phyloP scores from a whole-genome alignment of 2,888 invertebrate species.

The Rhaphigaster nebulosa region DNA sequence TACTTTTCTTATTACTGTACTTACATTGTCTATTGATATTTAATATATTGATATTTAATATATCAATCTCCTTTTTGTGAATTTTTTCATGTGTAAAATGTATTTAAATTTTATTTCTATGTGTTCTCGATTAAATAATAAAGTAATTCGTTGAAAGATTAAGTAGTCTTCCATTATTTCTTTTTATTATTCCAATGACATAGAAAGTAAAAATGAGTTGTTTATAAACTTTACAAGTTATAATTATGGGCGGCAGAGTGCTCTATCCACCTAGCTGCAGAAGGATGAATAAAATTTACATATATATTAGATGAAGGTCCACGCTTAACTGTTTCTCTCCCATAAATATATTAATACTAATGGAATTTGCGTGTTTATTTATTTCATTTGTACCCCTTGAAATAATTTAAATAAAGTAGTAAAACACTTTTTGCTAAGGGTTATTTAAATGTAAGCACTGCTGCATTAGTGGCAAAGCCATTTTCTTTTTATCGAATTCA shows the following conservation, averaged over 20 bases:
- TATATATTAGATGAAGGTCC: constrained; percentile 12
- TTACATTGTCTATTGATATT: too few species aligned
- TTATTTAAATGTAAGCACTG: not conserved
- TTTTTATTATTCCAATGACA: not conserved
- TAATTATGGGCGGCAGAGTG: not conserved
- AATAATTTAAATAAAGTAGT: not conserved
- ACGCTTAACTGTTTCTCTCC: constrained; percentile 17
- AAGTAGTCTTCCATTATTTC: not conserved
- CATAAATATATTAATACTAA: constrained; percentile 43
- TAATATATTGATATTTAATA: too few species aligned
- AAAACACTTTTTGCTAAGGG: not conserved
- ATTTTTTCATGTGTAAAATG: too few species aligned
- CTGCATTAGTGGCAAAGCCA: not conserved
- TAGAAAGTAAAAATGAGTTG: not conserved
- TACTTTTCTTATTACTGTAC: too few species aligned
- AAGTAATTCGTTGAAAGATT: not conserved
- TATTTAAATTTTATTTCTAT: too few species aligned
- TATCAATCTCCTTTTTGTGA: too few species aligned
- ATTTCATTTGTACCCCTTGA: not conserved
- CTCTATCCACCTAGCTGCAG: not conserved
- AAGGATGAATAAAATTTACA: constrained; percentile 38
- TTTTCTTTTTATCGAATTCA: not conserved
- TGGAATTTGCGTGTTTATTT: not conserved
- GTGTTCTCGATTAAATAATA: too few species aligned
- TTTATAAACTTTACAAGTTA: constrained; percentile 10